Conservation (phyloP, 2,888 invertebrate genomes). For the Drosophila quasianomalipes region DNA sequence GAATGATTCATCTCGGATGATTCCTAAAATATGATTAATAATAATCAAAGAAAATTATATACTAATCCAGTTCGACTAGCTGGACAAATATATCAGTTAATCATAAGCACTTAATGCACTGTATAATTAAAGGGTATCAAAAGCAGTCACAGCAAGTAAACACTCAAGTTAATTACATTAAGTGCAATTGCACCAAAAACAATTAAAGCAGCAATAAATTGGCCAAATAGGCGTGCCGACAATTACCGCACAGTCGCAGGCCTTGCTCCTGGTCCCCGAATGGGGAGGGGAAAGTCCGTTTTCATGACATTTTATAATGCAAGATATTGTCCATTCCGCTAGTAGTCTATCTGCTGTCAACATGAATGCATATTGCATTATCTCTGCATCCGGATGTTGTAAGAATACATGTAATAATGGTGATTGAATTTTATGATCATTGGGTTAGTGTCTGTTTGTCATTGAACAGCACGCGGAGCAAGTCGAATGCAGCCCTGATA, state of each 20-base stretch:
- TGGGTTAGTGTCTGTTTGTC: constrained; percentile 44
- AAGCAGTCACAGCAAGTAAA: neutral
- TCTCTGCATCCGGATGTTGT: constrained; percentile 45
- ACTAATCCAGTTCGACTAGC: neutral
- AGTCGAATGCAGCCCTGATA: constrained; percentile 37
- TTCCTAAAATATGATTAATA: neutral
- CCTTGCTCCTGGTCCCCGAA: constrained; percentile 43
- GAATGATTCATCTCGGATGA: neutral
- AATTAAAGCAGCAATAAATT: constrained; percentile 37
- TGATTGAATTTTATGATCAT: constrained; percentile 73
- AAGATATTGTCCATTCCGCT: constrained; percentile 27
- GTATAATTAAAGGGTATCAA: constrained; percentile 23
- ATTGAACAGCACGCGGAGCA: constrained; percentile 41
- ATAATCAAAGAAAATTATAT: neutral
- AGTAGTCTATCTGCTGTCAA: neutral
- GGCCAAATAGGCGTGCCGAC: constrained; percentile 26
- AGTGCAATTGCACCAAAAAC: constrained; percentile 19
- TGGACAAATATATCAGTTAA: neutral
- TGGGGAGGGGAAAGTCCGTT: constrained; percentile 45
- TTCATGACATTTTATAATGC: constrained; percentile 58
- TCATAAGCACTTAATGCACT: neutral
- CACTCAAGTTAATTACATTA: constrained; percentile 11
- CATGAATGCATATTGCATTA: constrained; percentile 7
- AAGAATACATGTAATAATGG: constrained; percentile 73
- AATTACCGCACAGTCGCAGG: constrained; percentile 9